Base-by-base conservation (phyloP, 1,140 invertebrate species). In the Phymorhynchus buccinoides region DNA sequence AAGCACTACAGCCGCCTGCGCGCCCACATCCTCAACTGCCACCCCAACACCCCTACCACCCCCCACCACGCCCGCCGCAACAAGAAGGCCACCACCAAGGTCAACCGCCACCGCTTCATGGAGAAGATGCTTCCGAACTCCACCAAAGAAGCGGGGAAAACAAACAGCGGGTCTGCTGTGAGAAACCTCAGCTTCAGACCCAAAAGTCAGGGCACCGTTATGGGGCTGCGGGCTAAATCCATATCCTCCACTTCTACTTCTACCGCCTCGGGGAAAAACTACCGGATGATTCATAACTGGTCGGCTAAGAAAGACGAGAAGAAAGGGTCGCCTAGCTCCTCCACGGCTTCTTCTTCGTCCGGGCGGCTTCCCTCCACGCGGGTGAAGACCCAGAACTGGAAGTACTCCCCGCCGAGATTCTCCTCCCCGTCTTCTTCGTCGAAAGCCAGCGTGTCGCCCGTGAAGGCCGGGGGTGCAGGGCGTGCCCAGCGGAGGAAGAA, bases 21-120 rank as follows among this genome's bases (percentile, higher is more conserved):
- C 73, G 84, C 89, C 56, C 90, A 91, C 80, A 90, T 91, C 30
- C 86, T 91, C 56, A 87, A 87, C 56, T 91, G 90, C 87, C 89
- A 90, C 42, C 88, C 90, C 44, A 88, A 83, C 84, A 86, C 80
- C 80, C 85, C 80, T 27, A 30, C 42, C 83, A 78, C 77, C 75
- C 80, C 66, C 77, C 30, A 84, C 71, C n/a, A 52, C 48, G n/a
- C 56, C 22, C 35, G 77, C 44, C 62, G 83, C 80, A 42, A 87
- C 85, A 83, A 80, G 68, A 56, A 56, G 84, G 73, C 80, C 68
- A n/a, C n/a, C n/a, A n/a, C n/a, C 22, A 85, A 85, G 41, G 71
- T 79, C 75, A 87, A 56, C 83, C 68, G 83, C 1, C 81, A 83
- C 39, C 81, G 81, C 22, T 83, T 83, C 81, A 83, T 83, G 81